Base-by-base conservation (phyloP, 2,888 invertebrate genomes). In the Pollenia angustigena region DNA sequence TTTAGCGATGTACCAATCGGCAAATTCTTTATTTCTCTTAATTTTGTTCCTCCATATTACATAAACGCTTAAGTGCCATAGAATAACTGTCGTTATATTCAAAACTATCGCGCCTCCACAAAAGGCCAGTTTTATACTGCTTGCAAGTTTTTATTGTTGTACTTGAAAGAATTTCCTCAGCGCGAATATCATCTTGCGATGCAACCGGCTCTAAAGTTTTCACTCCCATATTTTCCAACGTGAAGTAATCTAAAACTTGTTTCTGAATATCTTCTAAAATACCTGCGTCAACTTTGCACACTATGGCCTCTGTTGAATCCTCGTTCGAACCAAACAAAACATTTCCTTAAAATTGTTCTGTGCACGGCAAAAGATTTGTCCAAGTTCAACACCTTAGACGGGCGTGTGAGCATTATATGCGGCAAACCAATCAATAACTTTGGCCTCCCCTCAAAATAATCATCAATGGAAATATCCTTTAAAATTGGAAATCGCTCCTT, bases 311-410 rank as follows among this genome's bases (percentile, higher is more conserved):
- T 12, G 32, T 16, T 11, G 69, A 79, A 2, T 79, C 48, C 11
- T 79, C 79, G 32, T 69, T 79, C 12, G 78, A 79, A 7, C 78
- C 78, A 50, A 79, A 79, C 7, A 60, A 32, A 14, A 60, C 14
- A 12, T 66, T 66, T 11, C 66, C 66, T 12, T 12, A 66, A 66
- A 66, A 12, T 18, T n/a, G 66, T 66, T 48, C 16, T 8, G 23
- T 48, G 64, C 16, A 64, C 8, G n/a, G 64, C 64, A 44, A 60
- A 60, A 60, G 9, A 60, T 11, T 18, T 18, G 14, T 60, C 40
- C 40, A 60, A 60, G 32, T 60, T 66, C 0, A 66, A 48, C n/a
- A 66, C 11, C 8, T 66, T 66, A 23, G 16, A 23, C 18, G 46
- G 48, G 18, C 66, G 66, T 18, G 18, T 48, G 23, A 66, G 46